Conservation (phyloP, 2,113 vertebrate genomes). For the Sarotherodon lohbergeri region DNA sequence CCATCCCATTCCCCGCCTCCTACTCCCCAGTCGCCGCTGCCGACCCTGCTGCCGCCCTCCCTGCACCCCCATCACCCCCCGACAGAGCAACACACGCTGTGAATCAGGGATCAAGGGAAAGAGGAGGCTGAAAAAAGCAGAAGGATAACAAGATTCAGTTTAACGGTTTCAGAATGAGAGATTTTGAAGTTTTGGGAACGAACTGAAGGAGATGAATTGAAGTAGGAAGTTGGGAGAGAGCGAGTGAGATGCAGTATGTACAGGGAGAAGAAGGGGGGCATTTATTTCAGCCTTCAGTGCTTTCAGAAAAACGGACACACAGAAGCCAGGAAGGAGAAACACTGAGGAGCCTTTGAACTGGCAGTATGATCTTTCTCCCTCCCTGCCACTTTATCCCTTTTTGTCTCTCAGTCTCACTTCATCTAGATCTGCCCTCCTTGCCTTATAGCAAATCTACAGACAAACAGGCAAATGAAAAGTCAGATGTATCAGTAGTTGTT, state of each 20-base stretch:
- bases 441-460: constrained; percentile 47
- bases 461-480: constrained; percentile 10
- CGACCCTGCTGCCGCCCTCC: constrained; percentile 70
- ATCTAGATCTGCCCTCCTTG: constrained; percentile 40
- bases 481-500: constrained; percentile 21
- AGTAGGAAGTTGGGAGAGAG: constrained; percentile 20
- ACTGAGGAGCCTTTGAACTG: constrained; percentile 33
- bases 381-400: constrained; percentile 18
- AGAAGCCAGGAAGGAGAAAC: constrained; percentile 11
- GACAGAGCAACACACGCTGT: constrained; percentile 84
- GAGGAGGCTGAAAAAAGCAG: neutral
- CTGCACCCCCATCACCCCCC: constrained; percentile 76
- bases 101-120: constrained; percentile 65
- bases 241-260: constrained; percentile 56
- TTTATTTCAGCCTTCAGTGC: neutral
- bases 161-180: neutral
- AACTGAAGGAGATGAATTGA: neutral
- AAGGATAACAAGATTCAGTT: constrained; percentile 2
- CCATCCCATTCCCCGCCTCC: constrained; percentile 78
- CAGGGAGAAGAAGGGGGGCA: constrained; percentile 26
- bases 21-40: constrained; percentile 80
- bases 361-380: constrained; percentile 13
- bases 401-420: constrained; percentile 31
- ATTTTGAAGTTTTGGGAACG: constrained; percentile 14
- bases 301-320: constrained; percentile 12